These are phyloP conservation scores for Wiebesia pumilae DNA, from an alignment of 1,140 invertebrate genomes.

Conservation along the genomic window DNA sequence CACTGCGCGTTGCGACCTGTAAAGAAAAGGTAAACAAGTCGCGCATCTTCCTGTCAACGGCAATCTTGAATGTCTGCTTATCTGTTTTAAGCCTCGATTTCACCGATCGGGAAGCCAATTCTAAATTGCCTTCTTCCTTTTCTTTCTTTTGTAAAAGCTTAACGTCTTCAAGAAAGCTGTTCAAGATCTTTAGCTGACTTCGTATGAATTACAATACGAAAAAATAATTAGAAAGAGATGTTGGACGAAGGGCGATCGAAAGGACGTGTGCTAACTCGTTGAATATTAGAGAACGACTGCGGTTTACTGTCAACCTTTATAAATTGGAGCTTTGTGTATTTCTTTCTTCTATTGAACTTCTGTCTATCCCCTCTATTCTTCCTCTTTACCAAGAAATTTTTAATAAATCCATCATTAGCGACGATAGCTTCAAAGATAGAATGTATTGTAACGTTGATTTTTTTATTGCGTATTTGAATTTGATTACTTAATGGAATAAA, in stretches of 20 bases:
- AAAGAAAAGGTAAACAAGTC: constrained; percentile 7
- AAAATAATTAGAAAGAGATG: not conserved
- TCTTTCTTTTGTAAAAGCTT: not conserved
- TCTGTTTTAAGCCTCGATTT: too few species aligned
- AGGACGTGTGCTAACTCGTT: not conserved
- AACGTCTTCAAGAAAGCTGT: not conserved
- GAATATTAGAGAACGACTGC: constrained; percentile 17
- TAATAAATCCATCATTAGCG: not conserved
- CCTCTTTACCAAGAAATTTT: not conserved
- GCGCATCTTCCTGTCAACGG: constrained; percentile 33
- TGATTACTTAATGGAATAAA: too few species aligned
- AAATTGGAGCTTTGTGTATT: not conserved
- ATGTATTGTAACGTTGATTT: too few species aligned
- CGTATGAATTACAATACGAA: too few species aligned
- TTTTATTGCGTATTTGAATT: too few species aligned
- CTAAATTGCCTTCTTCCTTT: too few species aligned
- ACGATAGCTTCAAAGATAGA: too few species aligned
- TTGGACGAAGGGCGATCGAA: not conserved
- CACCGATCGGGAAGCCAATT: not conserved
- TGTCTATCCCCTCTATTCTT: not conserved
- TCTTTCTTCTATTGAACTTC: not conserved
- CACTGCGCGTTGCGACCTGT: constrained; percentile 26
- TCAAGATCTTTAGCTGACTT: not conserved
- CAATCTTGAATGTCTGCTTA: not conserved
- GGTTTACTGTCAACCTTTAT: not conserved